Percentiles rank a stretch among this genome's conserved stretches.
phyloP scores from a whole-genome alignment of 1,140 invertebrate species.

The Acromyrmex heyeri region DNA sequence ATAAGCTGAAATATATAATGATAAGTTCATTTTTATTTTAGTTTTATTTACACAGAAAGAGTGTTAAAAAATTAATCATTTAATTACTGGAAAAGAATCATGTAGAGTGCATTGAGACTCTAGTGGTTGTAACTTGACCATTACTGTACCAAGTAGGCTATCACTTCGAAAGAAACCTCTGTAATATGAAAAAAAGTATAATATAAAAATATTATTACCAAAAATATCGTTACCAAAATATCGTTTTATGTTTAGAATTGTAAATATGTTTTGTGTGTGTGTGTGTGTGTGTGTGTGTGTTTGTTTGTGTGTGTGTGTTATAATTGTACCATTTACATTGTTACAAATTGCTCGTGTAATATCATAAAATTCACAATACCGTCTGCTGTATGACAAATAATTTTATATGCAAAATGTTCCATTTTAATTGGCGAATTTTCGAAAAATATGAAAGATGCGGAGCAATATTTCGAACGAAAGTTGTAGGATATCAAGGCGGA shows the following conservation, averaged over 20 bases:
- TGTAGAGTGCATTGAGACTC: slow-evolving; percentile 95
- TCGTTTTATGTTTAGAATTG: neutral
- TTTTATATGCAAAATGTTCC: neutral
- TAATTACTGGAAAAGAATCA: slow-evolving; percentile 95
- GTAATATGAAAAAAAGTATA: slow-evolving; percentile 87
- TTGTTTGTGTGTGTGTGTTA: too few species aligned
- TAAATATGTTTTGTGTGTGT: neutral
- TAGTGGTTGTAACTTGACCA: slow-evolving; percentile 94
- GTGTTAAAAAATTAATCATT: slow-evolving; percentile 20
- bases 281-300: too few species aligned
- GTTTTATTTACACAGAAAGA: neutral
- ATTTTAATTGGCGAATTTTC: too few species aligned
- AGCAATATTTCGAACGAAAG: too few species aligned
- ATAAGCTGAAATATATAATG: slow-evolving; percentile 88
- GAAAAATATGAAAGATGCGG: too few species aligned
- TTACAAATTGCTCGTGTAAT: slow-evolving; percentile 79
- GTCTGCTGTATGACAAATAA: slow-evolving; percentile 2
- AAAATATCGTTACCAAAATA: neutral
- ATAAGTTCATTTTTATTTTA: neutral
- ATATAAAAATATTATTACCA: neutral
- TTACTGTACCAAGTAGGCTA: slow-evolving; percentile 93
- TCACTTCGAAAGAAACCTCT: slow-evolving; percentile 97
- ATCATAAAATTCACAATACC: neutral
- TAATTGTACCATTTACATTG: slow-evolving; percentile 68
- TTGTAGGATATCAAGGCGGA: too few species aligned